Evolutionary conservation across 2,113 vertebrate species (phyloP), one percentile per base, ranked within the genome.

Genomic region (Tenebrosternarchus preto): DNA sequence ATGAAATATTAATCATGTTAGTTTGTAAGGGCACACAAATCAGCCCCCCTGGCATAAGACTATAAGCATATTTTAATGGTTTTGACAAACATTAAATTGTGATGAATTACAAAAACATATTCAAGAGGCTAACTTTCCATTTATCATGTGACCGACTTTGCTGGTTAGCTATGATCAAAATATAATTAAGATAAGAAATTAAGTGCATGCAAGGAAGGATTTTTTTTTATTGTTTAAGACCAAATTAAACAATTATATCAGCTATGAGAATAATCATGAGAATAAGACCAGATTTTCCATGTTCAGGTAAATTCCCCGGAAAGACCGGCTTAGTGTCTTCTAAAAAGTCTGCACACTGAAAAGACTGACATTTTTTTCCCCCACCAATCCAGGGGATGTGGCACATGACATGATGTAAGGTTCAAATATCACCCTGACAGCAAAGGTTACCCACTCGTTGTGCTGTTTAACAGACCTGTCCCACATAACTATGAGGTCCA

Each of bases 391-490:
- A 50, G 43, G 5, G 8, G 11, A 50, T 50, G n/a, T n/a, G 43
- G 43, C 43, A 50, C 43, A 15, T 12, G 43, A 36, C 53, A 39
- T 27, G 53, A 20, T 2, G 8, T 67, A 46, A 25, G 15, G 20
- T 8, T 8, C 24, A 29, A 20, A 46, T 33, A 50, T 27, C 24
- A 67, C 22, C 19, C 43, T 66, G 39, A 29, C 39, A 50, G 16
- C 25, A 17, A 73, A 33, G 20, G 46, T 20, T 50, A 59, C 27
- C 5, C 31, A 57, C 19, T 20, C 76, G 78, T 24, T n/a, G 36
- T 69, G 5, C 56, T 50, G 39, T 72, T 31, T 56, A 56, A 43
- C 20, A 72, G 22, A 61, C 46, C 72, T 56, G 50, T 80, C 61
- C 20, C 12, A n/a, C 25, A 9, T 29, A 72, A 33, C 79, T 59